These are phyloP conservation scores for Sminthurides aquaticus DNA, from an alignment of 2,888 invertebrate species.

Conservation along the genomic window DNA sequence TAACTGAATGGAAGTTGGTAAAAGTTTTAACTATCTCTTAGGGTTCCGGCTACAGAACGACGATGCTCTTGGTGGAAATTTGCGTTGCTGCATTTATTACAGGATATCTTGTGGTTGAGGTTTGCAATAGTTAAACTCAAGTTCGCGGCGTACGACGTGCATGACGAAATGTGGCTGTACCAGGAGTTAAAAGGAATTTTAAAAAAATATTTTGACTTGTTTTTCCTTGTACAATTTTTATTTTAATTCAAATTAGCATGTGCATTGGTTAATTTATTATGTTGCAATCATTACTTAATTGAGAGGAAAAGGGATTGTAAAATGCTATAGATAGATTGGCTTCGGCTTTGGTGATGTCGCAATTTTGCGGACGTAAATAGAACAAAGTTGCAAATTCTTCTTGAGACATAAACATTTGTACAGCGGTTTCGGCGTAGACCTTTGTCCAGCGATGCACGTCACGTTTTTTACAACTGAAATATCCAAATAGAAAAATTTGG, in stretches of 20 bases:
- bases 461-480: background rate
- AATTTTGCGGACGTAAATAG: background rate
- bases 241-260: no score
- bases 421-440: background rate
- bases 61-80: background rate
- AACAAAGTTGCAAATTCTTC: background rate
- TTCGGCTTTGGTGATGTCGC: background rate
- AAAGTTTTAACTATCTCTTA: background rate
- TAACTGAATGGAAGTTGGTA: no score
- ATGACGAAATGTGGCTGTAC: no score
- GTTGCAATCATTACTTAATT: no score
- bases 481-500: background rate
- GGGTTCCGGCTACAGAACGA: background rate
- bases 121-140: background rate
- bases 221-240: no score
- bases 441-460: background rate
- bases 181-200: no score
- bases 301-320: no score
- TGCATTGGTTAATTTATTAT: no score
- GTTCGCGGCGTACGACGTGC: no score
- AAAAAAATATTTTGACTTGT: no score
- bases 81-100: background rate
- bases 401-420: background rate
- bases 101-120: background rate
- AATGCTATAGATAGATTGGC: background rate